phyloP scores from a whole-genome alignment of 2,797 vertebrate genomes.

The Mormyrus hasselquistii region DNA sequence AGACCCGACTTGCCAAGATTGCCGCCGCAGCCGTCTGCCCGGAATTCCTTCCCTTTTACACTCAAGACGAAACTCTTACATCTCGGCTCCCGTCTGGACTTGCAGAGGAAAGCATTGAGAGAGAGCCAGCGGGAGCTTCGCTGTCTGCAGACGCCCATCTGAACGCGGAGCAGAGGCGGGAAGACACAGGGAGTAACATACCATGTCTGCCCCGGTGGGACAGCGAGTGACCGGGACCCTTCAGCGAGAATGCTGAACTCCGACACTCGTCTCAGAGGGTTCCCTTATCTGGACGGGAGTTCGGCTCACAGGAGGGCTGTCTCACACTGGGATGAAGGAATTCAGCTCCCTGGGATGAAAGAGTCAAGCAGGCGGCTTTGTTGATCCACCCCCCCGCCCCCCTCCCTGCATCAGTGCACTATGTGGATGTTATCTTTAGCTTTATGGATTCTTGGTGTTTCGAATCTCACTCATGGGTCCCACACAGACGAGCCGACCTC shows the following conservation, averaged over 20 bases:
- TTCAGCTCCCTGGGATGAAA: background rate
- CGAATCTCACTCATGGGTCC: constrained; percentile 50
- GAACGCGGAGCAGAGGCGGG: background rate
- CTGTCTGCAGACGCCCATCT: background rate
- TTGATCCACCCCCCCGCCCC: constrained; percentile 16
- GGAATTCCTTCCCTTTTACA: background rate
- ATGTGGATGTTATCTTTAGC: constrained; percentile 61
- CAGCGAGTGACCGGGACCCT: background rate
- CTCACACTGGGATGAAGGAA: background rate
- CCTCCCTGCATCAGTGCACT: constrained; percentile 47
- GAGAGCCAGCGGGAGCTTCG: background rate
- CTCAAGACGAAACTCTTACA: background rate
- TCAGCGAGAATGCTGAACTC: background rate
- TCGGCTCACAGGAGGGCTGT: background rate
- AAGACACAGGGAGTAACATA: background rate
- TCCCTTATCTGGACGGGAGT: constrained; percentile 12
- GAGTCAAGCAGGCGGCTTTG: background rate
- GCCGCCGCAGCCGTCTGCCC: background rate
- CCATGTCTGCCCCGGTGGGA: background rate
- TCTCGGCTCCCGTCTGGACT: background rate
- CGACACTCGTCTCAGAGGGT: background rate
- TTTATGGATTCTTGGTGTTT: constrained; percentile 58
- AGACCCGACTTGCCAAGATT: background rate
- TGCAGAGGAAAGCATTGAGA: background rate
- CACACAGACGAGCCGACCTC: constrained; percentile 48